phyloP scores from a whole-genome alignment of 2,113 vertebrate species.

The Pica pica region DNA sequence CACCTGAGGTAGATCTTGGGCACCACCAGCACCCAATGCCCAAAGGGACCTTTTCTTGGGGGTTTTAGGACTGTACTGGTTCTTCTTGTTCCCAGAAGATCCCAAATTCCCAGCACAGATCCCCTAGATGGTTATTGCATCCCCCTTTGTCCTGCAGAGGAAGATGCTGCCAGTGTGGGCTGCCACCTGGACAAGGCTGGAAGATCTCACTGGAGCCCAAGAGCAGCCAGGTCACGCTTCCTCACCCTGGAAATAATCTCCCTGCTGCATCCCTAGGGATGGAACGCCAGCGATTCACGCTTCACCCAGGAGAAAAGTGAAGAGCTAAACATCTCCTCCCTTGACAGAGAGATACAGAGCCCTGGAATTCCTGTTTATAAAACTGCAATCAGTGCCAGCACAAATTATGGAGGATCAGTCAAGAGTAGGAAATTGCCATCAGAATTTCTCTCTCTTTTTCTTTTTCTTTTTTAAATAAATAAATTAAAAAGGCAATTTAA shows the following conservation, averaged over 20 bases:
- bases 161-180: not conserved
- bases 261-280: not conserved
- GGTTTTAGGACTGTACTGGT: not conserved
- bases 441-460: not conserved
- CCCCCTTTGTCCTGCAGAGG: not conserved
- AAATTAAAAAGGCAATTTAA: not conserved
- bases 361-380: not conserved
- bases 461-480: not conserved
- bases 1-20: not conserved
- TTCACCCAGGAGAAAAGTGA: not conserved
- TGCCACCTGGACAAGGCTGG: not conserved
- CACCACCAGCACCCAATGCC: not conserved
- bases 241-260: not conserved
- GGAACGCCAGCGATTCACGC: rapidly evolving
- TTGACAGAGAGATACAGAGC: not conserved
- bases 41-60: not conserved
- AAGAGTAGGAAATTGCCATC: not conserved
- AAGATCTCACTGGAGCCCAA: not conserved
- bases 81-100: not conserved
- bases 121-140: not conserved
- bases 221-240: rapidly evolving
- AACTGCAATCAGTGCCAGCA: not conserved
- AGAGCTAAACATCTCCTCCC: not conserved
- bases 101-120: not conserved
- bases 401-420: not conserved